Evolutionary conservation across 2,888 invertebrate species (phyloP), one percentile per base, ranked within the genome.

Genomic region (Thysanoteuthis rhombus): DNA sequence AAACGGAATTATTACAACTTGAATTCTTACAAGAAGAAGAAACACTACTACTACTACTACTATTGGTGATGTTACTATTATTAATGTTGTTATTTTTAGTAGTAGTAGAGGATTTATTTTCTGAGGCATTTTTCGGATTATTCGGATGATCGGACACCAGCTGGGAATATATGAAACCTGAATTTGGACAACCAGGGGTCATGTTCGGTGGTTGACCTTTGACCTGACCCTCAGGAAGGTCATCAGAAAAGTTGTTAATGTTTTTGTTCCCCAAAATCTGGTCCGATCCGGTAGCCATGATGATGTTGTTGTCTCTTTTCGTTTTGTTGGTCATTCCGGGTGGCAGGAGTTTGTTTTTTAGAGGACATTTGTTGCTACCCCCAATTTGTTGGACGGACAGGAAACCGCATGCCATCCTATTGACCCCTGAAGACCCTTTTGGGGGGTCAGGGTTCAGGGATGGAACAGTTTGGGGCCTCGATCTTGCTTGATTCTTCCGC

Each of bases 391-490:
- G 75, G 75, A 75, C 75, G 75, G 75, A n/a, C n/a, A 75, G 75
- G 75, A 75, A 75, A 75, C 75, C 75, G 75, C 75, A 75, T 75
- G 75, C 75, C 75, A 75, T 75, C n/a, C 75, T n/a, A n/a, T n/a
- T n/a, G n/a, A 75, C 75, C n/a, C 12, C n/a, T n/a, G 36, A 16
- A 19, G 36, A 4, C 75, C 75, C 16, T n/a, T 52, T 0, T 22
- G 22, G n/a, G n/a, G n/a, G n/a, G 22, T 52, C 5, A 22, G 52
- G 52, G 22, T 52, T 52, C 52, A 52, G 28, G 28, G 52, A 22
- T 52, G 52, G 52, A 52, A 52, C 22, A 25, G 52, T 25, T 52
- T 52, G 5, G 25, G 52, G 25, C 0, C 25, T 25, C 28, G 52
- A 2, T 52, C 25, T 22, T 28, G 22, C 25, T 52, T 22, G 22